Conservation (phyloP, 2,888 invertebrate species). For the Thymelicus acteon region DNA sequence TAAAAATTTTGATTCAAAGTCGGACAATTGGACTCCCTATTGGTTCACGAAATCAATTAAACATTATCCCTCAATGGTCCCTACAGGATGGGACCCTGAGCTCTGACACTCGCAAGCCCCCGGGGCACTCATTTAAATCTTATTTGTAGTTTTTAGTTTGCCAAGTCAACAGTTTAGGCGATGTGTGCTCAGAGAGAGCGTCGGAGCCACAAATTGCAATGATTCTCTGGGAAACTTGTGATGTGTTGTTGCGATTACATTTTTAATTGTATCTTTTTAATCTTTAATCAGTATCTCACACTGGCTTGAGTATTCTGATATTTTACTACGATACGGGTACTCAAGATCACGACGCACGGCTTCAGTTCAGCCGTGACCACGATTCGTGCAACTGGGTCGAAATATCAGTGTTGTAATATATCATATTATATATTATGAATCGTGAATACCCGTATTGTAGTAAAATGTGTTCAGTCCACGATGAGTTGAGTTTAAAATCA, state of each 20-base stretch:
- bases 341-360: no score
- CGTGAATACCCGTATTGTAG: no score
- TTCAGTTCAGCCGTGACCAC: no score
- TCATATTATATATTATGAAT: no score
- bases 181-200: slow-evolving; percentile 51
- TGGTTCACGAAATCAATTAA: slow-evolving; percentile 35
- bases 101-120: slow-evolving; percentile 44
- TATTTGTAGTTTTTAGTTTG: slow-evolving; percentile 81
- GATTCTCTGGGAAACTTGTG: slow-evolving; percentile 28
- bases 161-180: slow-evolving; percentile 66
- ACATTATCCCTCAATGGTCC: slow-evolving; percentile 41
- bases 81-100: slow-evolving; percentile 41
- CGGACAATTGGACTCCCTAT: slow-evolving; percentile 5
- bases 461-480: no score
- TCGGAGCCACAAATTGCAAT: slow-evolving; percentile 48
- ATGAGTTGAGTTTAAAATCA: no score
- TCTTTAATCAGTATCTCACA: no score
- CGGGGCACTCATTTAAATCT: slow-evolving; percentile 72
- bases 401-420: no score
- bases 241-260: slow-evolving; percentile 5
- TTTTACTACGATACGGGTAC: no score
- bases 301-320: no score
- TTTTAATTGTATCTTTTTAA: neutral
- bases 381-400: no score
- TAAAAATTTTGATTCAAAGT: slow-evolving; percentile 6